These are phyloP conservation scores for Ferrisia virgata DNA, from an alignment of 2,888 invertebrate genomes.

Conservation along the genomic window DNA sequence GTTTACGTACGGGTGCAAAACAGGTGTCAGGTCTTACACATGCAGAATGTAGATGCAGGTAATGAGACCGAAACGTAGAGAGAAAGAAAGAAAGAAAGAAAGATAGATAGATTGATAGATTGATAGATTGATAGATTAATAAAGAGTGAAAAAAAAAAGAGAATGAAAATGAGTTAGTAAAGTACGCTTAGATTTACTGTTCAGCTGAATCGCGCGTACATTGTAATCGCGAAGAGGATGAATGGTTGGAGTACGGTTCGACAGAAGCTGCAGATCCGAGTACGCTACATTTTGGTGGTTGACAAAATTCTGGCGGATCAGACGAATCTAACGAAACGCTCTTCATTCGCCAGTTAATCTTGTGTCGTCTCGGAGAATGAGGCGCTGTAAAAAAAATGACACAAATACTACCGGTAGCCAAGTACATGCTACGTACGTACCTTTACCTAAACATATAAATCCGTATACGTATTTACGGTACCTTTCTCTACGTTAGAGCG, in stretches of 20 bases:
- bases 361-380: constrained; percentile 92
- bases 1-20: too few species aligned
- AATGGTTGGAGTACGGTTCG: constrained; percentile 57
- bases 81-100: constrained; percentile 11
- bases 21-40: too few species aligned
- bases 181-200: background rate
- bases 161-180: background rate
- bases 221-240: constrained; percentile 62
- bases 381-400: constrained; percentile 64
- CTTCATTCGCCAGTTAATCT: constrained; percentile 96
- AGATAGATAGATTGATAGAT: background rate
- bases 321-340: constrained; percentile 94
- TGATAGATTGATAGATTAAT: background rate
- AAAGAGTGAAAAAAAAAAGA: background rate
- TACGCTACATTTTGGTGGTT: constrained; percentile 45
- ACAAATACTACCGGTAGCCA: background rate
- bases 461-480: too few species aligned
- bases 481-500: too few species aligned
- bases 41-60: too few species aligned
- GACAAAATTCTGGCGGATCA: constrained; percentile 75
- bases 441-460: background rate
- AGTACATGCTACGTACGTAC: background rate
- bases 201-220: constrained; percentile 55
- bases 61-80: background rate
- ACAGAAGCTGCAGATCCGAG: constrained; percentile 46